These are phyloP conservation scores for Sarcophaga rosellei DNA, from an alignment of 2,888 invertebrate genomes.

Conservation along the genomic window DNA sequence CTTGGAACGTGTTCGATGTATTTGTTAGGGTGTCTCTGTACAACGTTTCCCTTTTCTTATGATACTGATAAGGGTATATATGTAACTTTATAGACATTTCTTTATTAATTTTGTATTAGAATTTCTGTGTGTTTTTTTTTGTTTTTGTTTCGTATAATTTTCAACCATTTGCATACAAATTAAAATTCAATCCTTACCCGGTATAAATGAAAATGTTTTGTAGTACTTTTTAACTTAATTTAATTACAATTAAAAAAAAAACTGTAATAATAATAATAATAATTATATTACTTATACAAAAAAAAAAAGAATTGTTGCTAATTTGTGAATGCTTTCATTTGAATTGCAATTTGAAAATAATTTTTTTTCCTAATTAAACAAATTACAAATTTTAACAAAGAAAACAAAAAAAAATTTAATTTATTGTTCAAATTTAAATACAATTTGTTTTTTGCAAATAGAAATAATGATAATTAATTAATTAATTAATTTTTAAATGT, in stretches of 20 bases:
- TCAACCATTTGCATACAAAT: slow-evolving; percentile 65
- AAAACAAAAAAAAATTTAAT: background rate
- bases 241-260: slow-evolving; percentile 9
- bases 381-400: background rate
- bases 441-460: slow-evolving; percentile 1
- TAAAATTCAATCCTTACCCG: slow-evolving; percentile 69
- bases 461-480: slow-evolving; percentile 23
- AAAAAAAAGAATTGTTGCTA: slow-evolving; percentile 53
- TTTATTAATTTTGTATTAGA: background rate
- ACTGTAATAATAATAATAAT: slow-evolving; percentile 22
- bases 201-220: slow-evolving; percentile 62
- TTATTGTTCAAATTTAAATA: slow-evolving; percentile 19
- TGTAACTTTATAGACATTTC: background rate
- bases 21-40: too few species aligned
- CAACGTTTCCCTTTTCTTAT: too few species aligned
- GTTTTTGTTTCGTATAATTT: slow-evolving; percentile 35
- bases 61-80: background rate
- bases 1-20: too few species aligned
- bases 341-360: slow-evolving; percentile 52
- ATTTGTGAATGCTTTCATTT: slow-evolving; percentile 65
- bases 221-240: slow-evolving; percentile 60
- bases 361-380: background rate
- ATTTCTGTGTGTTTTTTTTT: slow-evolving; percentile 11
- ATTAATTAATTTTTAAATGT: slow-evolving; percentile 40
- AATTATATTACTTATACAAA: slow-evolving; percentile 14